A percentile compares a stretch with the other conserved stretches of the same genome.
Evolutionary conservation across 2,888 invertebrate species (phyloP).

Genomic region (Rhingia campestris): DNA sequence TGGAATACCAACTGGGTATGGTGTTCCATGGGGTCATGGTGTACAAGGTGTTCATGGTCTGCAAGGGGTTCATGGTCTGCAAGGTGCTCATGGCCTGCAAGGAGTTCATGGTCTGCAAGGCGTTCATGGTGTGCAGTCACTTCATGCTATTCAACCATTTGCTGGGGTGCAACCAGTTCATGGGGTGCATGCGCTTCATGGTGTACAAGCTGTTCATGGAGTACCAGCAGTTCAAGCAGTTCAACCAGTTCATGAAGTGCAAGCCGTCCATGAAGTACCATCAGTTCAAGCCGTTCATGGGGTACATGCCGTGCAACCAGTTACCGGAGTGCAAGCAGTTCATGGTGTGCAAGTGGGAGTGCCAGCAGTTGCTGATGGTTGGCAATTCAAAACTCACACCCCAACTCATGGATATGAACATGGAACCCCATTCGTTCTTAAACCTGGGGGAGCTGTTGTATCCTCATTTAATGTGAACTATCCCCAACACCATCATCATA

Average conservation of each 20-base stretch:
- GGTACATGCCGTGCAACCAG: constrained; percentile 55
- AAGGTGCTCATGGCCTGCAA: constrained; percentile 33
- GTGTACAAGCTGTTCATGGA: constrained; percentile 11
- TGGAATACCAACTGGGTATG: constrained; percentile 33
- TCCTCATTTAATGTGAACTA: constrained; percentile 81
- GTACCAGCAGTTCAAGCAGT: constrained; percentile 28
- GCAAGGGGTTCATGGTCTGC: constrained; percentile 26
- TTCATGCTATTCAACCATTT: constrained; percentile 45
- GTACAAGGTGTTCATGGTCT: constrained; percentile 16
- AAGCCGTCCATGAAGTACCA: constrained; percentile 40
- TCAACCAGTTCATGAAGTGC: constrained; percentile 27
- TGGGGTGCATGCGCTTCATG: constrained; percentile 20
- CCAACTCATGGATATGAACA: constrained; percentile 41
- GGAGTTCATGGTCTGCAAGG: constrained; percentile 50
- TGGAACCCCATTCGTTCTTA: constrained; percentile 78
- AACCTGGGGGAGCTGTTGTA: constrained; percentile 80
- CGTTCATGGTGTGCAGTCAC: constrained; percentile 57
- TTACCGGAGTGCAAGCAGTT: constrained; percentile 8
- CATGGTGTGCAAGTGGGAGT: constrained; percentile 44
- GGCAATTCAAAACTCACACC: constrained; percentile 41
- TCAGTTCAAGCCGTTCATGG: constrained; percentile 71
- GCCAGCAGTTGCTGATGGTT: constrained; percentile 54
- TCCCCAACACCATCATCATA: constrained; percentile 77
- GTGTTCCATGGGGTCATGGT: constrained; percentile 19
- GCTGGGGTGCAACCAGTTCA: constrained; percentile 26